Evolutionary conservation across 2,888 invertebrate species (phyloP).

Genomic region (Cinara cedri): DNA sequence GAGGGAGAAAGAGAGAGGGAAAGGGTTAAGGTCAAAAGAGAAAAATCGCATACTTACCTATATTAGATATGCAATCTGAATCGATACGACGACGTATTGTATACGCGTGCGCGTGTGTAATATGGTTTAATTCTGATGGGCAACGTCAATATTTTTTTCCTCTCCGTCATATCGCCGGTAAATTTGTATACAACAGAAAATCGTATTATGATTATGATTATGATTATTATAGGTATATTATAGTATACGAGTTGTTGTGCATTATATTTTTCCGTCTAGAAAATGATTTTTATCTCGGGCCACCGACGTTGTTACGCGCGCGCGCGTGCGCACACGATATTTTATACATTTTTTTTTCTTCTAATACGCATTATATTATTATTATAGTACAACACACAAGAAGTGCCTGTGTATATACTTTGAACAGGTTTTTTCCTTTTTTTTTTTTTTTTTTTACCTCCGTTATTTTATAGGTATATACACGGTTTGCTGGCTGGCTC

Average conservation of each 20-base stretch:
- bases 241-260: neutral
- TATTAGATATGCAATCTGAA: neutral
- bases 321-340: conserved; percentile 24
- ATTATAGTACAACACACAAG: neutral
- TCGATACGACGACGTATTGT: neutral
- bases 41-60: conserved; percentile 14
- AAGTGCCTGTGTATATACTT: neutral
- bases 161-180: neutral
- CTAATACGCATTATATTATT: conserved; percentile 25
- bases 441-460: conserved; percentile 10
- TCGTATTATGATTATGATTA: no score
- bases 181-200: conserved; percentile 33
- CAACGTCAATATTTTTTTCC: conserved; percentile 20
- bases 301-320: conserved; percentile 53
- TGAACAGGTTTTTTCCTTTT: conserved; percentile 31
- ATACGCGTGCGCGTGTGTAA: no score
- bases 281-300: conserved; percentile 50
- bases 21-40: neutral
- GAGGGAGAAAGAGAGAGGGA: neutral
- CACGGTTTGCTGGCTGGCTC: no score
- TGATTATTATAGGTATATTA: no score
- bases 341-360: conserved; percentile 25
- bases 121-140: conserved; percentile 28
- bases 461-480: neutral
- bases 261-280: conserved; percentile 35